Base-by-base conservation (phyloP, 2,888 invertebrate species). In the Xestia sexstrigata region DNA sequence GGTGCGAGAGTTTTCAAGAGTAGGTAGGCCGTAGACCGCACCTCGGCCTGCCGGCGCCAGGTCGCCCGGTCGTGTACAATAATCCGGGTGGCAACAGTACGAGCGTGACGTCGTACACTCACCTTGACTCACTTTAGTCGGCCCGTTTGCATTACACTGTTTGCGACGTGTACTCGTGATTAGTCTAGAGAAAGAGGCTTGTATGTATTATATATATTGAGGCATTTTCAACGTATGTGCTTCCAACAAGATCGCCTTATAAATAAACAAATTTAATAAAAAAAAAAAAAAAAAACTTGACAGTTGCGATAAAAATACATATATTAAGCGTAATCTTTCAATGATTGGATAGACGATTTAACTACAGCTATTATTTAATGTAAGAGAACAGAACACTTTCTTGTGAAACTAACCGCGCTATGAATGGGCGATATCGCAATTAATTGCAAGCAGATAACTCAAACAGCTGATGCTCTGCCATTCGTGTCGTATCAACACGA, bases 101-200 rank as follows among this genome's bases (percentile, higher is more conserved):
- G 85, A 85, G 90, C 89, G 88, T 94, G 94, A 95, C 95, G 95
- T 92, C 90, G 92, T 87, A 87, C 86, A 91, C 91, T 95, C 95
- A 95, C 96, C 96, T 96, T 96, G 96, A 96, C 96, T 96, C 94
- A 96, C 93, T 95, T 96, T 92, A 91, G 93, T 90, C 92, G 93
- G 93, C 93, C 93, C 93, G 95, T 93, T 95, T 94, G 93, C 93
- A 94, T 91, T 93, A 93, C 91, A 87, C 90, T 91, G 91, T 92
- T 92, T 92, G 92, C 91, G 90, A 90, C 90, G 91, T 92, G 92
- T 92, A 90, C 93, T 91, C 89, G 93, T 94, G 92, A 95, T 95
- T 93, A 93, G 92, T 92, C 89, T 92, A 90, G 87, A 89, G 90
- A 91, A 90, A 89, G 86, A 90, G 82, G 88, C 88, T 86, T 76